phyloP scores from a whole-genome alignment of 2,888 invertebrate genomes.

The Crematogaster levior region DNA sequence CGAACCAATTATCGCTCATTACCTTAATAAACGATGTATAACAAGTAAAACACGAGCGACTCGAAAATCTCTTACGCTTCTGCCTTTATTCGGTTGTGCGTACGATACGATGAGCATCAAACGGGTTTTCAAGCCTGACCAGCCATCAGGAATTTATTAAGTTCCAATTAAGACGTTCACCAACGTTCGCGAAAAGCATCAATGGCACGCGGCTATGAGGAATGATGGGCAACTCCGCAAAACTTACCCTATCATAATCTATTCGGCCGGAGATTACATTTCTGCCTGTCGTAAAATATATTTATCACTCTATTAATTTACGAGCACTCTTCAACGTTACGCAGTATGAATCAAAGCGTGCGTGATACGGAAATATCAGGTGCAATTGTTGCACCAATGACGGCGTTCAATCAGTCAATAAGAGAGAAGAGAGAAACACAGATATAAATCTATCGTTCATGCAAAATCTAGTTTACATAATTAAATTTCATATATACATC shows the following conservation, averaged over 20 bases:
- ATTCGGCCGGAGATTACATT: slow-evolving; percentile 45
- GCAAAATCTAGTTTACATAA: background rate
- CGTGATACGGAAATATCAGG: slow-evolving; percentile 30
- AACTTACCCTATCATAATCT: slow-evolving; percentile 27
- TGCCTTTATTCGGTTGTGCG: background rate
- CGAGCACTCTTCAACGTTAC: background rate
- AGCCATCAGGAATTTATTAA: slow-evolving; percentile 33
- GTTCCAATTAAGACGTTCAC: slow-evolving; percentile 26
- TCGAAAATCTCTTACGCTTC: background rate
- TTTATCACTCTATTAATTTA: slow-evolving; percentile 54
- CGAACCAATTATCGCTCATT: background rate
- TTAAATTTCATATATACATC: background rate
- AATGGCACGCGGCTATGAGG: slow-evolving; percentile 12
- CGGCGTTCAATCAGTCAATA: background rate
- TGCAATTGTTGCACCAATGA: slow-evolving; percentile 31
- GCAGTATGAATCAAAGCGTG: slow-evolving; percentile 9
- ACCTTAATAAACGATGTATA: background rate
- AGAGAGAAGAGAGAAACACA: background rate
- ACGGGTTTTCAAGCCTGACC: background rate
- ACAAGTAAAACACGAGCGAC: background rate
- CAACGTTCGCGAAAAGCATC: slow-evolving; percentile 16
- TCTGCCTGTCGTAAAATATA: slow-evolving; percentile 44
- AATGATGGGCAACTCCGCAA: background rate
- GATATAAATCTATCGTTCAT: background rate
- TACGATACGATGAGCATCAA: background rate